Percentiles rank a stretch among this genome's conserved stretches.
Evolutionary conservation across 1,140 invertebrate genomes (phyloP).

Genomic region (Hirudo medicinalis): DNA sequence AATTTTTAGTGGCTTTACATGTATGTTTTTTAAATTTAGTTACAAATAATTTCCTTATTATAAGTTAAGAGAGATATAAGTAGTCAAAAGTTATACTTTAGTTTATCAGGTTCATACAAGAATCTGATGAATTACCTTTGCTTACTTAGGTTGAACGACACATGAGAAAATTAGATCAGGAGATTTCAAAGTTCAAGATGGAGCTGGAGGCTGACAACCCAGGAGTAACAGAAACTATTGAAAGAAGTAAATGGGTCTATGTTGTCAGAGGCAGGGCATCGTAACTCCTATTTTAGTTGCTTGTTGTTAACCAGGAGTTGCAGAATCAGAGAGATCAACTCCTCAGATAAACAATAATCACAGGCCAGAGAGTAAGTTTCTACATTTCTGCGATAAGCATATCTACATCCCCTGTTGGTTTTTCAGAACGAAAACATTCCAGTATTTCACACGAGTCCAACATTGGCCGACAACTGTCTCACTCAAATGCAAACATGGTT

Average conservation of each 20-base stretch:
- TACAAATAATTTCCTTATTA: too few relatives aligned
- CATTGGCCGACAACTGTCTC: neutral
- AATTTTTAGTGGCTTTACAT: slow-evolving; percentile 16
- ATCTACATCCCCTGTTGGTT: too few relatives aligned
- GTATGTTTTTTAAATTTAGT: neutral
- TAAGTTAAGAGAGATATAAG: too few relatives aligned
- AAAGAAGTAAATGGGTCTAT: slow-evolving; percentile 50
- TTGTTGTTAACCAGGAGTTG: slow-evolving; percentile 37
- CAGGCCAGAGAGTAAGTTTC: slow-evolving; percentile 43
- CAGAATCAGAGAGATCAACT: slow-evolving; percentile 43
- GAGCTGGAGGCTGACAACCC: slow-evolving; percentile 95
- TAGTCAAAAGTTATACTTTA: too few relatives aligned
- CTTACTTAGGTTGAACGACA: slow-evolving; percentile 55
- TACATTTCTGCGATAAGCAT: too few relatives aligned
- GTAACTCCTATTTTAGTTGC: neutral
- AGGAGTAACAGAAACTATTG: slow-evolving; percentile 87
- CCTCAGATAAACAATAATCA: slow-evolving; percentile 39
- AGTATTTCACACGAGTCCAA: too few relatives aligned
- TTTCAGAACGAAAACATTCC: too few relatives aligned
- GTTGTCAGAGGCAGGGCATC: neutral
- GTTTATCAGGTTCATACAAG: too few relatives aligned
- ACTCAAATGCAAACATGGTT: neutral
- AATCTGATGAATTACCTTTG: too few relatives aligned
- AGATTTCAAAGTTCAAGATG: slow-evolving; percentile 89
- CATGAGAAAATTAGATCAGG: slow-evolving; percentile 76